phyloP scores from a whole-genome alignment of 2,113 vertebrate genomes.

The Tapirus terrestris region DNA sequence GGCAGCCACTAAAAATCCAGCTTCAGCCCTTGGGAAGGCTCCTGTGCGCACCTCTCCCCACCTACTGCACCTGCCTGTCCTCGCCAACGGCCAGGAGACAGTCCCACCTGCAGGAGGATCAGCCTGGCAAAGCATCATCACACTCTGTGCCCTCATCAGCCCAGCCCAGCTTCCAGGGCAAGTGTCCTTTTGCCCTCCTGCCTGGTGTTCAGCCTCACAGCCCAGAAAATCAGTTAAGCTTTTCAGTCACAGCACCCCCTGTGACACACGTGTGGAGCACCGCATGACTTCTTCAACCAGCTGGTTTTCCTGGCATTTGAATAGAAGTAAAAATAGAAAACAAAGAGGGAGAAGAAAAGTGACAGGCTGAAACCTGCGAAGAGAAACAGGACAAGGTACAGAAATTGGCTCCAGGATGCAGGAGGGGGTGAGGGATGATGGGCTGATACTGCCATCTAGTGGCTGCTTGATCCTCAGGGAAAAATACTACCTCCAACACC shows the following conservation, averaged over 20 bases:
- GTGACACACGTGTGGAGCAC: neutral
- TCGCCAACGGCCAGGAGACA: neutral
- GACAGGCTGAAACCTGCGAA: neutral
- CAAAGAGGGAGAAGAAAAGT: neutral
- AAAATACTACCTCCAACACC: neutral
- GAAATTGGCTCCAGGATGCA: neutral
- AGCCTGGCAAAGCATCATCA: neutral
- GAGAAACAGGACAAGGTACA: neutral
- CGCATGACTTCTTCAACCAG: neutral
- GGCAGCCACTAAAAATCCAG: neutral
- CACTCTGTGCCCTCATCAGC: fast-evolving
- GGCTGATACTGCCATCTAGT: slow-evolving; percentile 85
- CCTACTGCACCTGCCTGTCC: neutral
- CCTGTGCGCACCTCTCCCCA: fast-evolving
- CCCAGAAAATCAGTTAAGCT: neutral
- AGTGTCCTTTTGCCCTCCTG: neutral
- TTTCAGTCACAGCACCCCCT: neutral
- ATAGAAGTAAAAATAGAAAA: slow-evolving; percentile 61
- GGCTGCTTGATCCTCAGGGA: neutral
- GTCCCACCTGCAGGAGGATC: fast-evolving
- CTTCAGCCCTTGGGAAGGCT: neutral
- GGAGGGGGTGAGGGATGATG: neutral
- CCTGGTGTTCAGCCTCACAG: neutral
- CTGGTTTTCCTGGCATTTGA: slow-evolving; percentile 32
- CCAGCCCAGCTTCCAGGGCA: neutral